Evolutionary conservation across 2,797 vertebrate species (phyloP), one percentile per base, ranked within the genome.

Genomic region (Varecia variegata): DNA sequence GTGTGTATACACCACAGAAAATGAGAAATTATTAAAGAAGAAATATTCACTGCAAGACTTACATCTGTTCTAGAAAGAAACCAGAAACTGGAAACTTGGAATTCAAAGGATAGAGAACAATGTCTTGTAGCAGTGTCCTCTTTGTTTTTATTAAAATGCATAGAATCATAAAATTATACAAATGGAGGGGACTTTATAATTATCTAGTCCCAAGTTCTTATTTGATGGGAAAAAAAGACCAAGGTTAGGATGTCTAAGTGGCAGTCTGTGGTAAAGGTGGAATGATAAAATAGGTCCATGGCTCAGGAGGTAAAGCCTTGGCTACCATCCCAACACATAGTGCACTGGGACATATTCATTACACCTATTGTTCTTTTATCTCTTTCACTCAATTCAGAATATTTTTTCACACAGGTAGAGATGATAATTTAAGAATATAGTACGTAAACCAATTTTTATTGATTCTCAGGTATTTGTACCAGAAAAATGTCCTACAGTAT

Each of bases 381-480:
- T 88, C 35, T 93, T 73, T 80, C 94, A 93, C 60, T 79, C 62
- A 93, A 71, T 76, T 70, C 52, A 86, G 30, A n/a, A 30, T 85
- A 5, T 40, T 30, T 79, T 95, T 90, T 96, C 35, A 83, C 43
- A 80, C 71, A 14, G 35, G 1, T 62, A 83, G 45, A 77, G 58
- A 89, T 68, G 3, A 18, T 84, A 35, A 90, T 54, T n/a, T 77
- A 94, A 73, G 45, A 10, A 92, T 73, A 84, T 73, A 85, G 7
- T 50, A 30, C 50, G 32, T 70, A 95, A 95, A 96, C 32, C 12
- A 85, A 82, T n/a, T 97, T 94, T 79, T 93, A 86, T 88, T 81
- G 79, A 80, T 67, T 97, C 68, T 97, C 21, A 40, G 2, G 32
- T 45, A 94, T 90, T 88, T n/a, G 3, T 52, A 27, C 47, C 17